Conservation (phyloP, 2,888 invertebrate genomes). For the Spialia ferax region DNA sequence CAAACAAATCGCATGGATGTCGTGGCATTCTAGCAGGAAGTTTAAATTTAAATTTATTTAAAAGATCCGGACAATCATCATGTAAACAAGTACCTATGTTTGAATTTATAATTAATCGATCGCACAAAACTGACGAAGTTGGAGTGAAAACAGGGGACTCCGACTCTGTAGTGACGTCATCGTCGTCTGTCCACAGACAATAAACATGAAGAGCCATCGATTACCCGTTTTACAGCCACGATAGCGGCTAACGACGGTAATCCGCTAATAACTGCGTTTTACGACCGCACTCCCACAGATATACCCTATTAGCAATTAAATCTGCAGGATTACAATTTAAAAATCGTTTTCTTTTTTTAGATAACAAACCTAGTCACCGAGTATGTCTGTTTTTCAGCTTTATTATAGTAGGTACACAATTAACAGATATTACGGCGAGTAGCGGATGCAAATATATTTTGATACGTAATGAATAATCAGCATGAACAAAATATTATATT, state of each 20-base stretch:
- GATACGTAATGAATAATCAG: too few relatives aligned
- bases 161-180: constrained; percentile 47
- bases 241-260: constrained; percentile 78
- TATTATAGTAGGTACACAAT: too few relatives aligned
- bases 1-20: too few relatives aligned
- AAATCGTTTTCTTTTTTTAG: background rate
- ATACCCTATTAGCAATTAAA: constrained; percentile 32
- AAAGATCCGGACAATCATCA: too few relatives aligned
- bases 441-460: too few relatives aligned
- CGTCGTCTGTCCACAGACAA: constrained; percentile 61
- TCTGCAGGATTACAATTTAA: constrained; percentile 17
- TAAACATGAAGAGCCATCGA: constrained; percentile 74
- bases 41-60: too few relatives aligned
- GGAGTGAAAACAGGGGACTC: background rate
- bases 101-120: background rate
- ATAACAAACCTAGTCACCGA: background rate
- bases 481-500: too few relatives aligned
- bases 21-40: too few relatives aligned
- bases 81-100: background rate
- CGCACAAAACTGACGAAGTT: background rate
- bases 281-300: constrained; percentile 46
- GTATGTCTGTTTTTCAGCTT: too few relatives aligned
- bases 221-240: constrained; percentile 77
- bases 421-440: too few relatives aligned
- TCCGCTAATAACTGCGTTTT: constrained; percentile 69